phyloP scores from a whole-genome alignment of 2,888 invertebrate genomes.

The Archips xylosteana region DNA sequence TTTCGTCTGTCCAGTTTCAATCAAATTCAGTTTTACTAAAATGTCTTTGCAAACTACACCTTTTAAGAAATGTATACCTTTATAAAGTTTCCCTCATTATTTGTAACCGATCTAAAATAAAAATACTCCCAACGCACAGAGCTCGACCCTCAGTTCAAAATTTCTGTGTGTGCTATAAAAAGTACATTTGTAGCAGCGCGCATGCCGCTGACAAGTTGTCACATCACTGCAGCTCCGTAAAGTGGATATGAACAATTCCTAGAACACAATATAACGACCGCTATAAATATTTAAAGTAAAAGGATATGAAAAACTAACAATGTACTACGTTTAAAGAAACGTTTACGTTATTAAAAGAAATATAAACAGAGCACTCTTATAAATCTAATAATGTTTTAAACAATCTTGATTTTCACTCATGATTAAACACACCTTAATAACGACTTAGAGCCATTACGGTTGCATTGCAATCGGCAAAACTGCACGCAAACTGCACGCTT shows the following conservation, averaged over 20 bases:
- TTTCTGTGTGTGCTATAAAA: conserved; percentile 22
- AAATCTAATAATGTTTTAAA: too few relatives aligned
- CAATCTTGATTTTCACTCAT: too few relatives aligned
- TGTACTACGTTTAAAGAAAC: neutral
- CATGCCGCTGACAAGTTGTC: conserved; percentile 33
- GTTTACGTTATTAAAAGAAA: too few relatives aligned
- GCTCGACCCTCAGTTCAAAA: conserved; percentile 16
- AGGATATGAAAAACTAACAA: neutral
- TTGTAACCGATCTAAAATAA: neutral
- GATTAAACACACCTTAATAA: too few relatives aligned
- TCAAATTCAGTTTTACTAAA: too few relatives aligned
- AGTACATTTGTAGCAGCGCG: conserved; percentile 19
- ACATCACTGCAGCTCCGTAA: conserved; percentile 33
- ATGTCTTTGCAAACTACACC: too few relatives aligned
- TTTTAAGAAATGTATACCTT: too few relatives aligned
- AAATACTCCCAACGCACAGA: neutral
- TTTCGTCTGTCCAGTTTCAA: too few relatives aligned
- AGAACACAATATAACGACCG: conserved; percentile 7
- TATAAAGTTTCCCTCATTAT: neutral
- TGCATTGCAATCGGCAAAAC: too few relatives aligned
- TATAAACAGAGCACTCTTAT: too few relatives aligned
- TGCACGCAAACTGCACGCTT: too few relatives aligned
- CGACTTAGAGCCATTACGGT: too few relatives aligned
- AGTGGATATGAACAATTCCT: conserved; percentile 34
- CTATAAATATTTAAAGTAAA: neutral